Base-by-base conservation (phyloP, 2,888 invertebrate species). In the Allygus modestus region DNA sequence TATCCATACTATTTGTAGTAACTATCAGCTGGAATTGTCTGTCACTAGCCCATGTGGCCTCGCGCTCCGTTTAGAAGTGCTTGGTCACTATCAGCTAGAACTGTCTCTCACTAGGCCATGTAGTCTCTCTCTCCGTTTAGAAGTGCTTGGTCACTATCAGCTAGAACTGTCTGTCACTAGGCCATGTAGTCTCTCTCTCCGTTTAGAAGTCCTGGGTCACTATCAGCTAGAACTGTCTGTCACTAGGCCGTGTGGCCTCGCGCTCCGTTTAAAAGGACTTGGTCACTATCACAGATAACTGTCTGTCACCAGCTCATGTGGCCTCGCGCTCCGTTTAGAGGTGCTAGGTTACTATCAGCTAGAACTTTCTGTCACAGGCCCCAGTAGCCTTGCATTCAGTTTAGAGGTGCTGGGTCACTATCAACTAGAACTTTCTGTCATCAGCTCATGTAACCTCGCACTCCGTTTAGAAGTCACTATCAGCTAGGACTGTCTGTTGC, bases 151-250 rank as follows among this genome's bases (percentile, higher is more conserved):
- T 77, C 11, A 77, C 51, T 28, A 46, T 28, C 37, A 77, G 77
- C 77, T 77, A 79, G 54, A 79, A 79, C 58, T 54, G 54, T 20
- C 33, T 17, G 33, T 58, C 79, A n/a, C 37, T 33, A 37, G 54
- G 58, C 15, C 15, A 46, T 15, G 79, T 79, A n/a, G 7, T 26
- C 5, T 7, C 17, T 2, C 77, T 0, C 51, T 46, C 46, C 46
- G 46, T 17, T 46, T 77, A 77, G 77, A 43, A 77, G 51, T 77
- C 51, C 46, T 77, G 77, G 28, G 77, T 77, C n/a, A 77, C 51
- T 28, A 46, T 51, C 37, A 77, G 77, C 77, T 77, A 79, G 54
- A 79, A 79, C 58, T 79, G 79, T 4, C 33, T 1, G 58, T 79
- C 79, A 23, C 37, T 20, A 37, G 54, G 58, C 79, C 79, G 58